phyloP scores from a whole-genome alignment of 2,888 invertebrate species.

The Zygothrica quintamaculata region DNA sequence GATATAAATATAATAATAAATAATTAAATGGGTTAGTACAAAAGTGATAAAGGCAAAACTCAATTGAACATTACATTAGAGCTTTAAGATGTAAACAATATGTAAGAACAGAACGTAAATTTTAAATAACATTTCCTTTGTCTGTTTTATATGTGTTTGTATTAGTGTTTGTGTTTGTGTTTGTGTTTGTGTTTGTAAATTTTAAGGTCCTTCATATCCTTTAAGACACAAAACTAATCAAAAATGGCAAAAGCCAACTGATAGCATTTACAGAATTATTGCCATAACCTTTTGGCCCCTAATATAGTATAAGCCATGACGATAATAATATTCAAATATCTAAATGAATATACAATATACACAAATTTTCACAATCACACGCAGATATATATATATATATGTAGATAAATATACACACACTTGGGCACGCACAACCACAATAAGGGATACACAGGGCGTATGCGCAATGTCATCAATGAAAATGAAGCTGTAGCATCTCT shows the following conservation, averaged over 20 bases:
- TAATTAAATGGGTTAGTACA: conserved; percentile 36
- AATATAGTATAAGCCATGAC: conserved; percentile 4
- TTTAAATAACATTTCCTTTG: background rate
- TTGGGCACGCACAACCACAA: background rate
- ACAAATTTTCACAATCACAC: background rate
- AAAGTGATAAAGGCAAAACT: conserved; percentile 10
- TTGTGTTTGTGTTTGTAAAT: too few relatives aligned
- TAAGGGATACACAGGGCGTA: conserved; percentile 44
- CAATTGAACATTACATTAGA: conserved; percentile 24
- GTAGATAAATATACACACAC: background rate
- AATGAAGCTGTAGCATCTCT: conserved; percentile 62
- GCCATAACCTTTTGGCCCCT: conserved; percentile 35
- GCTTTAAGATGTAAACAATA: conserved; percentile 4
- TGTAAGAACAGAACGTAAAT: conserved; percentile 3
- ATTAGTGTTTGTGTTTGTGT: too few relatives aligned
- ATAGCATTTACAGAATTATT: conserved; percentile 30
- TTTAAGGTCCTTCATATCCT: too few relatives aligned
- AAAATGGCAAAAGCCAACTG: conserved; percentile 24
- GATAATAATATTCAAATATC: conserved; percentile 57
- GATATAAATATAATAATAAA: conserved; percentile 24
- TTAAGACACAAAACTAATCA: conserved; percentile 44
- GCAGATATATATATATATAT: background rate
- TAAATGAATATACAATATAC: conserved; percentile 23
- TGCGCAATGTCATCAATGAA: conserved; percentile 56
- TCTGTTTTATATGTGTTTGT: conserved; percentile 7